These are phyloP conservation scores for Thunnus maccoyii DNA, from an alignment of 2,113 vertebrate species.

Conservation along the genomic window DNA sequence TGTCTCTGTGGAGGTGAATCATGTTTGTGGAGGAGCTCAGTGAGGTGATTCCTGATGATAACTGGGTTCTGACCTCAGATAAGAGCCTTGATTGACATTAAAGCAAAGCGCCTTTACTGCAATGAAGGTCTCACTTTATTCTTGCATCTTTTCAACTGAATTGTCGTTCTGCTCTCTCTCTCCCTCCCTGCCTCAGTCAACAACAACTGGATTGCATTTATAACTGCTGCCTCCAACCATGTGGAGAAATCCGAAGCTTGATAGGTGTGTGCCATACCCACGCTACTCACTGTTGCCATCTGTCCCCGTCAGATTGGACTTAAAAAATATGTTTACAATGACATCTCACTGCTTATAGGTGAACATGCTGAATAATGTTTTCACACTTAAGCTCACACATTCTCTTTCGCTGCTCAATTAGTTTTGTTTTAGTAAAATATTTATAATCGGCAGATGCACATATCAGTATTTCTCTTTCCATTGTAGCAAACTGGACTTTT, in stretches of 20 bases:
- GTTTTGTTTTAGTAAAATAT: no score
- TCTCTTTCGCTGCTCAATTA: no score
- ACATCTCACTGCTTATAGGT: no score
- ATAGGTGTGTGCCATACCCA: no score
- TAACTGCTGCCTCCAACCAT: neutral
- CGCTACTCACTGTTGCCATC: no score
- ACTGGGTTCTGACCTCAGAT: constrained; percentile 8
- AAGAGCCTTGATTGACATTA: neutral
- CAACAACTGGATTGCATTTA: neutral
- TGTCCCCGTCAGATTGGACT: no score
- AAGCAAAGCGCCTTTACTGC: neutral
- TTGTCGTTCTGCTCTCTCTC: neutral
- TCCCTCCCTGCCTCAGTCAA: neutral
- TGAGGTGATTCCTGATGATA: neutral
- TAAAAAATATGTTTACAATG: no score
- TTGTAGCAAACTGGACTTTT: neutral
- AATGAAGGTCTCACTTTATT: neutral
- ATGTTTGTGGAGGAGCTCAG: constrained; percentile 5
- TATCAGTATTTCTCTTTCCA: neutral
- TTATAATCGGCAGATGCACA: no score
- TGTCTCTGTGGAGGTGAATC: neutral
- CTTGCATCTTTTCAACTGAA: neutral
- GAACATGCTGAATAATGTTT: no score
- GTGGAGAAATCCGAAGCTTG: no score
- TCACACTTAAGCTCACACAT: no score